phyloP scores from a whole-genome alignment of 2,797 vertebrate species.

The Stomatorhinus walkeri region DNA sequence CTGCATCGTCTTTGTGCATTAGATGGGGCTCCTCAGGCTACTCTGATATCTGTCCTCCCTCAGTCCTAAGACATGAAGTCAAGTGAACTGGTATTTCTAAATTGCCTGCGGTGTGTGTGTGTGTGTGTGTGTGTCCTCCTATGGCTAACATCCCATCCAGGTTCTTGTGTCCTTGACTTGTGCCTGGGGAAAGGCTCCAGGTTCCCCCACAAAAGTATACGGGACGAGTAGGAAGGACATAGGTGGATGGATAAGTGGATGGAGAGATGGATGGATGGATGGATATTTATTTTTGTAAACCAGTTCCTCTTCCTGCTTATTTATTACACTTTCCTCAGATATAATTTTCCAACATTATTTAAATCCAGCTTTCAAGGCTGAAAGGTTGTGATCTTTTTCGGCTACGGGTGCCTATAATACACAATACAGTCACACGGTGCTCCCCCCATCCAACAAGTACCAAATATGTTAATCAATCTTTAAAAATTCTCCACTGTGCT shows the following conservation, averaged over 20 bases:
- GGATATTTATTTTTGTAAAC: neutral
- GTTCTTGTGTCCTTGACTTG: neutral
- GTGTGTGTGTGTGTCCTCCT: neutral
- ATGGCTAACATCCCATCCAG: neutral
- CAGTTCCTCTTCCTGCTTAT: neutral
- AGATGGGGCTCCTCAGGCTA: neutral
- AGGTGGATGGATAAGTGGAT: too few species aligned
- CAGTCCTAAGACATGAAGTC: neutral
- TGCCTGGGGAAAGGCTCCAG: neutral
- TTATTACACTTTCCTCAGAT: neutral
- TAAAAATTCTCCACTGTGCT: neutral
- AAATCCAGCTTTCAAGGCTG: neutral
- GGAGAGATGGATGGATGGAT: neutral
- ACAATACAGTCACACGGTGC: neutral
- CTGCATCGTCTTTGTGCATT: neutral
- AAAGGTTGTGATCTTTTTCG: neutral
- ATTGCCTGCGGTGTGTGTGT: neutral
- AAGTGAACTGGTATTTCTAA: neutral
- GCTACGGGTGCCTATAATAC: neutral
- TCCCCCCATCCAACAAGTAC: neutral
- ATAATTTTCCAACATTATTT: neutral
- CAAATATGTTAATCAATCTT: slow-evolving; percentile 1
- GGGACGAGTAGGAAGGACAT: neutral
- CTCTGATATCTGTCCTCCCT: neutral
- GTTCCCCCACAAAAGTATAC: neutral